Base-by-base conservation (phyloP, 2,888 invertebrate genomes). In the Seira ritae region DNA sequence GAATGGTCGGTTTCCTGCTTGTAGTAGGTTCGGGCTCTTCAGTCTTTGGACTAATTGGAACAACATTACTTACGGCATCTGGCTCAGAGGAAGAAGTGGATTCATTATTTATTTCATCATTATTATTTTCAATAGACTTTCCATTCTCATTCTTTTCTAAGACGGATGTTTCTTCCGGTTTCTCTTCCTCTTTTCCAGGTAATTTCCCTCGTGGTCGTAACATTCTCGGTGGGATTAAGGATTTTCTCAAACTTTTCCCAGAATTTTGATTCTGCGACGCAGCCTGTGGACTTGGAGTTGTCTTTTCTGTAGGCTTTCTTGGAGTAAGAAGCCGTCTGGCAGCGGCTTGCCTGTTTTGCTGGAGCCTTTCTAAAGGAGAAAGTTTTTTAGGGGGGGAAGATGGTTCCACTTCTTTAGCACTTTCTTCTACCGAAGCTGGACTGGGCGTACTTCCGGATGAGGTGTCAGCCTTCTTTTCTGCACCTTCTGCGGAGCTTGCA, bases 171-270 rank as follows among this genome's bases (percentile, higher is more conserved):
- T n/a, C n/a, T n/a, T n/a, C 22, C 15, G 23, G 12, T 1, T 67
- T 55, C 10, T 67, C 68, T 4, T 75, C 67, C 46, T 68, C 19
- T 15, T 55, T 55, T 3, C 8, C 10, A 1, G 22, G 60, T 55
- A 46, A 74, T 69, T 80, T 80, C 68, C 80, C 80, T 60, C 80
- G 67, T 19, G 80, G 60, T 67, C 80, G 10, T 12, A 80, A 60
- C 42, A 46, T 68, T 73, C 80, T 80, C 17, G 80, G 80, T 17
- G 80, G 80, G 19, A 80, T 68, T 1, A 80, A 0, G 31, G 73
- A 74, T 69, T 80, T 80, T 23, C 80, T 50, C 1, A 55, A 22
- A 37, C 50, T 70, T 0, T 66, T 71, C 20, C n/a, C 55, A 17
- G 20, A 1, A 42, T 78, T 78, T 37, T 55, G 19, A n/a, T n/a